Conservation (phyloP, 2,888 invertebrate genomes). For the Thumatha senex region DNA sequence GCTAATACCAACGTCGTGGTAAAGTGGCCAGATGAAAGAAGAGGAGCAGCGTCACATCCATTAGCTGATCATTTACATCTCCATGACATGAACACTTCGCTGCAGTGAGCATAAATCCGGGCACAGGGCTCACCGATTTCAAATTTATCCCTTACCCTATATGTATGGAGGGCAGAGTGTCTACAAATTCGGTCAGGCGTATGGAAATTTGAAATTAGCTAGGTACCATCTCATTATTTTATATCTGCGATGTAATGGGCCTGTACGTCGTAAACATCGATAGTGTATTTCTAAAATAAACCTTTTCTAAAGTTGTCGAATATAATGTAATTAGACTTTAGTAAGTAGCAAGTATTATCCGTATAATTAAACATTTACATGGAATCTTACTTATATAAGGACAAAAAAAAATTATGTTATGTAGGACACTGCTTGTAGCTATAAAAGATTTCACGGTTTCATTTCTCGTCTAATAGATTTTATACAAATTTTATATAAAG, state of each 20-base stretch:
- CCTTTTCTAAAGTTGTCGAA: slow-evolving; percentile 27
- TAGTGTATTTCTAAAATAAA: slow-evolving; percentile 33
- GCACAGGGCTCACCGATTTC: slow-evolving; percentile 43
- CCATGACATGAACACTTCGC: slow-evolving; percentile 62
- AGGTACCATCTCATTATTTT: slow-evolving; percentile 48
- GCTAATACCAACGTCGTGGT: slow-evolving; percentile 64
- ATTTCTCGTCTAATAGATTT: not conserved
- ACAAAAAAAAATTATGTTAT: slow-evolving; percentile 12
- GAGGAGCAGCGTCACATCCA: slow-evolving; percentile 54
- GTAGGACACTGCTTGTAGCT: slow-evolving; percentile 11
- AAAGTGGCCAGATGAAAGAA: slow-evolving; percentile 69
- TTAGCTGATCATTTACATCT: slow-evolving; percentile 65
- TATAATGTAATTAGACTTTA: slow-evolving; percentile 38
- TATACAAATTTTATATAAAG: slow-evolving; percentile 1
- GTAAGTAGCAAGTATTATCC: slow-evolving; percentile 41
- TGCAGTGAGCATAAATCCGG: slow-evolving; percentile 55
- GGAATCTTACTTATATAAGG: slow-evolving; percentile 15
- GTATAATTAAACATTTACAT: slow-evolving; percentile 31
- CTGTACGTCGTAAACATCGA: slow-evolving; percentile 31
- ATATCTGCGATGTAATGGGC: slow-evolving; percentile 56
- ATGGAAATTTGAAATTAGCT: slow-evolving; percentile 45
- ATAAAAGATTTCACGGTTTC: not conserved
- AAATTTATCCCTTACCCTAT: slow-evolving; percentile 61
- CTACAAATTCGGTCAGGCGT: slow-evolving; percentile 55
- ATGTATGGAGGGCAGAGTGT: slow-evolving; percentile 53